These are phyloP conservation scores for Drosophila aff. DNA, from an alignment of 1,140 invertebrate genomes.

Conservation along the genomic window DNA sequence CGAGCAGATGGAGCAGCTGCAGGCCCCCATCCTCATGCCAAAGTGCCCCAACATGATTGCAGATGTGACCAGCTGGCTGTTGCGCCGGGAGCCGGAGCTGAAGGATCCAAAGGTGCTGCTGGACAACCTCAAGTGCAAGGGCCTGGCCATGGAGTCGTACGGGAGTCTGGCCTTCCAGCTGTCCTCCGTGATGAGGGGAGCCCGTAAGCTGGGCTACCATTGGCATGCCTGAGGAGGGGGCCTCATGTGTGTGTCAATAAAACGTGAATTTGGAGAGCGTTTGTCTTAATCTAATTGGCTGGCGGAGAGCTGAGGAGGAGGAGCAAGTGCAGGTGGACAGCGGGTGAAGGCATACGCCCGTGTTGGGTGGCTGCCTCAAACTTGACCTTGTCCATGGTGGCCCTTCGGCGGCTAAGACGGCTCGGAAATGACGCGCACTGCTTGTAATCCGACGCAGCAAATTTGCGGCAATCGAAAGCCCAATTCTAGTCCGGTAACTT, in stretches of 20 bases:
- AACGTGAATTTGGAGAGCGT: constrained; percentile 63
- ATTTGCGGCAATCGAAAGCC: constrained; percentile 63
- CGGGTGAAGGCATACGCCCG: too few relatives aligned
- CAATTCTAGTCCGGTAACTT: constrained; percentile 52
- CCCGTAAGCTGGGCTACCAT: constrained; percentile 64
- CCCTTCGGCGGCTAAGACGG: constrained; percentile 32
- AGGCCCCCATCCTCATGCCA: constrained; percentile 74
- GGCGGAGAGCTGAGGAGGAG: neutral
- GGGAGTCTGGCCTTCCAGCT: constrained; percentile 65
- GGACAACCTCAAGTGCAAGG: constrained; percentile 76
- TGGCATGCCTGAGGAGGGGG: constrained; percentile 61
- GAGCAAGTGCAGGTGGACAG: too few relatives aligned
- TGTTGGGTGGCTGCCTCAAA: constrained; percentile 56
- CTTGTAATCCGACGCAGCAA: constrained; percentile 68
- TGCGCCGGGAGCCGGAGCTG: constrained; percentile 75
- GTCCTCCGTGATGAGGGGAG: constrained; percentile 59
- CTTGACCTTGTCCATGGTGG: constrained; percentile 65
- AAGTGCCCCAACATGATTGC: constrained; percentile 71
- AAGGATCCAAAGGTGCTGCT: constrained; percentile 77
- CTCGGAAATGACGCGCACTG: constrained; percentile 29
- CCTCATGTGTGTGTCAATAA: constrained; percentile 52
- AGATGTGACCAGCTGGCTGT: constrained; percentile 75
- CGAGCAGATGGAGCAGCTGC: constrained; percentile 24
- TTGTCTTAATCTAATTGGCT: constrained; percentile 75
- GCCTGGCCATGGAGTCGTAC: constrained; percentile 70